These are phyloP conservation scores for Bufotes viridis DNA, from an alignment of 2,797 vertebrate genomes.

Conservation along the genomic window DNA sequence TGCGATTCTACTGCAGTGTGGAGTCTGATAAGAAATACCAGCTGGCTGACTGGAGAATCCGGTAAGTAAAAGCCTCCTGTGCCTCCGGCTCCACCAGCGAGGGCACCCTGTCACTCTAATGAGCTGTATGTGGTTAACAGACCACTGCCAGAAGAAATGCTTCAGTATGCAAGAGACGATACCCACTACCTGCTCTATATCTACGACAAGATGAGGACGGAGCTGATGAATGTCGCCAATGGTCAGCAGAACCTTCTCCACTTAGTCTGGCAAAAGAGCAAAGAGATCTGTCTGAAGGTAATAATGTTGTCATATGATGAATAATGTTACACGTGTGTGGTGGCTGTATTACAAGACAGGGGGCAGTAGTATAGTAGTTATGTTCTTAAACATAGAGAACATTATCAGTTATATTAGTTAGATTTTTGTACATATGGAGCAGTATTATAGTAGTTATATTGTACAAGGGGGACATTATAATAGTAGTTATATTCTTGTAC, in stretches of 20 bases:
- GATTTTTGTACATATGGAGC: too few relatives aligned
- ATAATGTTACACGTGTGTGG: not conserved
- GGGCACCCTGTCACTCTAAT: not conserved
- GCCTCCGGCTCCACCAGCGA: too few relatives aligned
- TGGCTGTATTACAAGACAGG: not conserved
- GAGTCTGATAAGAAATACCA: slow-evolving; percentile 93
- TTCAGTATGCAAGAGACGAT: slow-evolving; percentile 88
- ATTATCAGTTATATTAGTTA: not conserved
- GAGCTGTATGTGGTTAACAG: slow-evolving; percentile 69
- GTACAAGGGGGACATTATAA: not conserved
- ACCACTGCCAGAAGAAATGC: slow-evolving; percentile 94
- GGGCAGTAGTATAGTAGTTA: not conserved
- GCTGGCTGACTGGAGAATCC: slow-evolving; percentile 96
- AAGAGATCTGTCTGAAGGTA: slow-evolving; percentile 88
- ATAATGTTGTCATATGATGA: not conserved
- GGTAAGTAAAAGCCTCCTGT: slow-evolving; percentile 75
- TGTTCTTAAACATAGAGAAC: not conserved
- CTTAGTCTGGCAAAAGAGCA: slow-evolving; percentile 91
- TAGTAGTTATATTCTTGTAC: too few relatives aligned
- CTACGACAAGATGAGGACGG: slow-evolving; percentile 84
- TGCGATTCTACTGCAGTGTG: slow-evolving; percentile 86
- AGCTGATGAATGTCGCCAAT: slow-evolving; percentile 81
- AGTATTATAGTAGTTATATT: not conserved
- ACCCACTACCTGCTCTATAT: slow-evolving; percentile 96
- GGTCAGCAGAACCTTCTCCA: slow-evolving; percentile 82